Conservation (phyloP, 2,797 vertebrate genomes). For the Cyprinella venusta region DNA sequence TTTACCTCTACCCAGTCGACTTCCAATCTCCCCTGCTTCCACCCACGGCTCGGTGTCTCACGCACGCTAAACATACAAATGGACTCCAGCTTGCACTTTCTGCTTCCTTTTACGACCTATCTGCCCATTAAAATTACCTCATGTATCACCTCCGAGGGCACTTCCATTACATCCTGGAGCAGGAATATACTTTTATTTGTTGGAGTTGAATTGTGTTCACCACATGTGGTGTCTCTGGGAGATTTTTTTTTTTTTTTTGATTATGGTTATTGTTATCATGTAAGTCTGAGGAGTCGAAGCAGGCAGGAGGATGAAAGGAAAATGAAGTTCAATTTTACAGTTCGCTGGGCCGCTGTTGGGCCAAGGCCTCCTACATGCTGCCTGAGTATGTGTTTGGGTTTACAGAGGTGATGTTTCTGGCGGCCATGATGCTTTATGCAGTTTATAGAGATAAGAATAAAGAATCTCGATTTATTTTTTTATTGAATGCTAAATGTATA, state of each 20-base stretch:
- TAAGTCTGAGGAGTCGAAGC: slow-evolving; percentile 69
- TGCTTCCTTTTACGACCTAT: slow-evolving; percentile 55
- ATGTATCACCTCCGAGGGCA: slow-evolving; percentile 31
- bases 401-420: slow-evolving; percentile 1
- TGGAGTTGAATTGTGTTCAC: slow-evolving; percentile 23
- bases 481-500: background rate
- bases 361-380: slow-evolving; percentile 36
- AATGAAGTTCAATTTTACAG: slow-evolving; percentile 82
- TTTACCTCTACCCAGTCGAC: slow-evolving; percentile 64
- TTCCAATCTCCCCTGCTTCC: slow-evolving; percentile 42
- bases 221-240: slow-evolving; percentile 37
- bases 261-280: slow-evolving; percentile 71
- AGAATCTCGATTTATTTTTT: background rate
- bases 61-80: slow-evolving; percentile 15
- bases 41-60: slow-evolving; percentile 1
- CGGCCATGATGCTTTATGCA: background rate
- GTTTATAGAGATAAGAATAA: background rate
- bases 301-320: slow-evolving; percentile 71
- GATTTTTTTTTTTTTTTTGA: slow-evolving; percentile 55
- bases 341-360: slow-evolving; percentile 73
- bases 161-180: background rate
- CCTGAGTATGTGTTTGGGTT: slow-evolving; percentile 40
- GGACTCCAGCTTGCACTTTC: background rate
- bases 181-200: slow-evolving; percentile 8
- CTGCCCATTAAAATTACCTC: slow-evolving; percentile 44